Base-by-base conservation (phyloP, 2,113 vertebrate species). In the Hypocryptadius cinnamomeus region DNA sequence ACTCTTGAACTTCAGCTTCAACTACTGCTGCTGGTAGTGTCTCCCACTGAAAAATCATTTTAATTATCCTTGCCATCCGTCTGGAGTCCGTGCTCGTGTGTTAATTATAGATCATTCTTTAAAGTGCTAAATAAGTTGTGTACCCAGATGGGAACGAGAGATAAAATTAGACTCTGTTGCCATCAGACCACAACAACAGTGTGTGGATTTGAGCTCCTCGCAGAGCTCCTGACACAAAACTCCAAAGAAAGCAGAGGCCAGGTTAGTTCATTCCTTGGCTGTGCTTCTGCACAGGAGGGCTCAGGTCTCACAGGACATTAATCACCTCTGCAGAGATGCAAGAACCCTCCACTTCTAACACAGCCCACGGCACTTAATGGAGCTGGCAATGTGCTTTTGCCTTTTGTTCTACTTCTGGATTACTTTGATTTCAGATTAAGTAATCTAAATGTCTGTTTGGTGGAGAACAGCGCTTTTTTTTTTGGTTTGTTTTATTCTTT, bases 21-120 rank as follows among this genome's bases (percentile, higher is more conserved):
- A 87, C 89, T 95, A 13, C 94, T 94, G 94, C 79, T 95, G 95
- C 96, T 95, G 94, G 81, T 90, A 35, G 76, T 80, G 77, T 91
- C 79, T 83, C 42, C 83, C 73, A 61, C 50, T 37, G 89, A 84
- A 96, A 97, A 95, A 90, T 85, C 71, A 33, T 81, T 96, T 97
- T 94, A 96, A 97, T 97, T 96, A 90, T 74, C 45, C 22, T 37
- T 89, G 95, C 94, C 93, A 96, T 97, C 96, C 94, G 78, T 96
- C 94, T 96, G 79, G 91, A 93, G 37, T 76, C 91, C 37, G 20
- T 56, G 79, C 61, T 6, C 48, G 89, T 87, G 79, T 76, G 12
- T 92, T 92, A 77, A 73, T 87, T 93, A 45, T 72, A 87, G 74
- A 90, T 87, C 83, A 31, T 93, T 95, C 89, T 86, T 92, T 48